A percentile compares a stretch with the other conserved stretches of the same genome.
phyloP scores from a whole-genome alignment of 2,888 invertebrate species.

The Drosophila melanosoma region DNA sequence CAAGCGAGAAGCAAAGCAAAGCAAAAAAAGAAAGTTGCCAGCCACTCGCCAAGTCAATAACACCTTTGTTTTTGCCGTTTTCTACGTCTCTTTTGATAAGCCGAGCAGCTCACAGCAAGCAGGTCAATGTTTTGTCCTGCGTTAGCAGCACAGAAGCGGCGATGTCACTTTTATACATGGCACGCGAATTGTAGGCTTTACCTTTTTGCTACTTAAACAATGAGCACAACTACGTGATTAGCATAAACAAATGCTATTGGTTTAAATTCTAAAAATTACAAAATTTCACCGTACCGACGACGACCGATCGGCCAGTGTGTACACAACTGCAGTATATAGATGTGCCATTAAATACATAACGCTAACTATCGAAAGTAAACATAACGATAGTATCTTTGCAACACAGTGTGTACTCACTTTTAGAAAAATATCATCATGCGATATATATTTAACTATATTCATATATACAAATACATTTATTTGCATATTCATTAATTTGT shows the following conservation, averaged over 20 bases:
- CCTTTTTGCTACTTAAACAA: slow-evolving; percentile 58
- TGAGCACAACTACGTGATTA: slow-evolving; percentile 36
- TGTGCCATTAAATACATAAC: background rate
- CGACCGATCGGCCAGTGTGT: slow-evolving; percentile 57
- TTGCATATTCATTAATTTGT: background rate
- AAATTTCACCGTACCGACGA: slow-evolving; percentile 54
- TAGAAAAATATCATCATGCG: background rate
- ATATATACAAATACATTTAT: background rate
- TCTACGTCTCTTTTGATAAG: slow-evolving; percentile 72
- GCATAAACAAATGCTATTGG: slow-evolving; percentile 44
- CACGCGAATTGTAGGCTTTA: slow-evolving; percentile 23
- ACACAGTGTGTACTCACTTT: slow-evolving; percentile 7
- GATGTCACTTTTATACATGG: background rate
- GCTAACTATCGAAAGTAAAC: background rate
- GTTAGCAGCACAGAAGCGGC: background rate
- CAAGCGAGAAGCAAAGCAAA: slow-evolving; percentile 46
- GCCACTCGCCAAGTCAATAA: slow-evolving; percentile 62
- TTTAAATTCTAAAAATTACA: slow-evolving; percentile 48
- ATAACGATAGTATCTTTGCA: background rate
- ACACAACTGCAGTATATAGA: slow-evolving; percentile 35
- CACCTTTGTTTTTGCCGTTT: slow-evolving; percentile 75
- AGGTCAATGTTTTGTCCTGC: slow-evolving; percentile 28
- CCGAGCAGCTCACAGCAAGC: slow-evolving; percentile 16
- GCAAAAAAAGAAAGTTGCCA: slow-evolving; percentile 65
- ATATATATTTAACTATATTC: too few relatives aligned